Base-by-base conservation (phyloP, 2,797 vertebrate species). In the Epinephelus awoara region DNA sequence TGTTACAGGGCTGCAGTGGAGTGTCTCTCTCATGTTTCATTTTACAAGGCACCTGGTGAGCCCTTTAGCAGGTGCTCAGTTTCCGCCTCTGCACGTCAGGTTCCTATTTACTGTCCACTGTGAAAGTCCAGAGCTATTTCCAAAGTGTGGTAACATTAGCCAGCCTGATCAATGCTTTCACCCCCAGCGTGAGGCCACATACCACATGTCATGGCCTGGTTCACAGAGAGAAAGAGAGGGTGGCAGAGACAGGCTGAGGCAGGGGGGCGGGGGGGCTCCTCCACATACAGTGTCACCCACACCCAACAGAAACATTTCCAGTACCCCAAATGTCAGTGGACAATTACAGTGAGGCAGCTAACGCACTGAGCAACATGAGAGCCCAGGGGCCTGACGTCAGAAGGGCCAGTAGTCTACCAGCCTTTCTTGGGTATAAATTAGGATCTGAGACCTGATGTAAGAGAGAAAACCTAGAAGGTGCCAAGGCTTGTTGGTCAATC, bases 251-350 rank as follows among this genome's bases (percentile, higher is more conserved):
- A 49, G 25, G 59, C 54, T 42, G 11, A 18, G 15, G 46, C 15
- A 5, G 11, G 58, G 27, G 34, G 54, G 66, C 27, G 12, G 27
- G 66, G 38, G 12, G 27, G 51, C 59, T 72, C 59, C 25, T 69
- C 74, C 76, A 42, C 63, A 19, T 62, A 52, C 47, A 40, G 77
- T 85, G 81, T 89, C 90, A 89, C 89, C 82, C 83, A 87, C 75
- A 74, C 88, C 89, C 89, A 87, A 88, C 66, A 90, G 82, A 92
- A 94, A 93, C 84, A 90, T 93, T 91, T 92, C 85, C 73, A 86
- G 76, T 83, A 75, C 85, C 67, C 88, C 83, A 89, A 93, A 93
- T 88, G 89, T 89, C 85, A 82, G 88, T 77, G 70, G 86, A 91
- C 88, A 89, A 91, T 92, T 90, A 90, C 75, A 87, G 83, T 25